Conservation (phyloP, 23 tunicate genomes). For the Halocynthia aurantium region DNA sequence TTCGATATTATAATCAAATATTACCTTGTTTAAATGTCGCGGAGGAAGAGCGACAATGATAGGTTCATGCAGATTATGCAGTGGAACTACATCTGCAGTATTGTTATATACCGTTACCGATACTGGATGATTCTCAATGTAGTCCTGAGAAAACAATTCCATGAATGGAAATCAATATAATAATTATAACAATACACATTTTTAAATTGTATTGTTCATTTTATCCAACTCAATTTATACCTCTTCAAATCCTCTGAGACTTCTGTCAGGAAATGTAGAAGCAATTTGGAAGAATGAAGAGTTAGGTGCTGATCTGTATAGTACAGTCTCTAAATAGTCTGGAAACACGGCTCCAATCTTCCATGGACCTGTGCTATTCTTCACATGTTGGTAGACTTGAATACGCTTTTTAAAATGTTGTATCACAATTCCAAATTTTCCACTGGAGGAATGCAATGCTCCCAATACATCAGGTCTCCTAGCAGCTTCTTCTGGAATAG, state of each 20-base stretch:
- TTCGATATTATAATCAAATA: not conserved
- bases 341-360: slow-evolving; percentile 14
- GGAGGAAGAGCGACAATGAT: slow-evolving; percentile 13
- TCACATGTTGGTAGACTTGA: not conserved
- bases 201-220: not conserved
- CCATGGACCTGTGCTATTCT: slow-evolving; percentile 1
- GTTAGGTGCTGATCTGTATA: too few species aligned
- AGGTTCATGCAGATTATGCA: not conserved
- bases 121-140: slow-evolving; percentile 1
- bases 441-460: not conserved
- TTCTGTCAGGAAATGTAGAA: slow-evolving; percentile 13
- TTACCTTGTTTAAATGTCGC: not conserved
- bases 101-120: not conserved
- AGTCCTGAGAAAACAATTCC: not conserved
- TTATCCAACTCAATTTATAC: not conserved
- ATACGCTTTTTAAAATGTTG: slow-evolving; percentile 9
- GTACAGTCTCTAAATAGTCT: not conserved
- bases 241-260: not conserved
- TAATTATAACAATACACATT: not conserved
- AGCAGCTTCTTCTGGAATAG: too few species aligned
- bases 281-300: not conserved
- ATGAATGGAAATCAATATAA: not conserved
- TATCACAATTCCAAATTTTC: not conserved
- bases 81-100: not conserved
- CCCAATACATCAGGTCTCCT: slow-evolving; percentile 13